These are phyloP conservation scores for Ischnura elegans DNA, from an alignment of 2,888 invertebrate genomes.

Conservation along the genomic window DNA sequence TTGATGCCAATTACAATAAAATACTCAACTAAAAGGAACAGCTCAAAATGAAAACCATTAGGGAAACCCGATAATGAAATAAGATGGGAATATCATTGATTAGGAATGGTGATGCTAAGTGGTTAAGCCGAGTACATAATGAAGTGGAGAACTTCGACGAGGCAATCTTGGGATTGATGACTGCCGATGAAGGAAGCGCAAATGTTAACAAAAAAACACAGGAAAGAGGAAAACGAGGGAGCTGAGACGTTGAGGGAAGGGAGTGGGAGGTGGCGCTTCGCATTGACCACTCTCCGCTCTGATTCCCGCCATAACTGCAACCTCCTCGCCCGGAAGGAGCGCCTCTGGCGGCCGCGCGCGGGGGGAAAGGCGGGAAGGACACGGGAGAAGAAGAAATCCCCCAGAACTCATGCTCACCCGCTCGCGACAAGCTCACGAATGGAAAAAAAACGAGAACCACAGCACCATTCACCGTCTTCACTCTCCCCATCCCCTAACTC, in stretches of 20 bases:
- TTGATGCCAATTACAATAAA: too few relatives aligned
- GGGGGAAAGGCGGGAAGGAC: not conserved
- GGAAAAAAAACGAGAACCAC: not conserved
- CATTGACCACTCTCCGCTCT: slow-evolving; percentile 66
- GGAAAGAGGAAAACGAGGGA: not conserved
- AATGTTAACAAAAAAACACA: not conserved
- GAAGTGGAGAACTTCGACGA: not conserved
- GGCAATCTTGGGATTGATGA: too few relatives aligned
- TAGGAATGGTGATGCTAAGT: not conserved
- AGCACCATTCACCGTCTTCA: not conserved
- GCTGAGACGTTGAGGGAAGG: not conserved
- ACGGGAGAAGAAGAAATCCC: slow-evolving; percentile 16
- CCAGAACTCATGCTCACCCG: slow-evolving; percentile 45
- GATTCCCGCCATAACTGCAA: slow-evolving; percentile 55
- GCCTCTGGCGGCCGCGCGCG: not conserved
- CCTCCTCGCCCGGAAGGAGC: slow-evolving; percentile 50
- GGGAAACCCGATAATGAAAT: not conserved
- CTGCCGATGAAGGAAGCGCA: not conserved
- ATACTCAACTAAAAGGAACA: not conserved
- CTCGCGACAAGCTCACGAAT: not conserved
- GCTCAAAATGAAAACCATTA: not conserved
- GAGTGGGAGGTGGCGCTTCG: not conserved
- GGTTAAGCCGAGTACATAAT: not conserved
- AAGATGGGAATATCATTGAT: not conserved
- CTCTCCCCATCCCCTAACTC: not conserved